Conservation (phyloP, 2,113 vertebrate species). For the Pygathrix nemaeus region DNA sequence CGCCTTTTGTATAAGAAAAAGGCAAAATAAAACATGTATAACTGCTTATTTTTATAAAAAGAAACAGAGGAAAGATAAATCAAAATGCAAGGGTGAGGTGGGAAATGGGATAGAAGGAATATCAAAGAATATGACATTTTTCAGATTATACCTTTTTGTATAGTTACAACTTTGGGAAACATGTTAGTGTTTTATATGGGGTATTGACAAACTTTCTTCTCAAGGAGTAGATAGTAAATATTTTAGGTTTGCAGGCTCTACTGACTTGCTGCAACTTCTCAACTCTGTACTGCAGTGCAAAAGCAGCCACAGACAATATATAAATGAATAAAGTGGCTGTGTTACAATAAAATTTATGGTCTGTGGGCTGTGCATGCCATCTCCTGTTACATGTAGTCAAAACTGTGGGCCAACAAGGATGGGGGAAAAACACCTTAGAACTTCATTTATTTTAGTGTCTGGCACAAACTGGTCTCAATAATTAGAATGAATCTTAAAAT, state of each 20-base stretch:
- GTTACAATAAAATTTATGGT: background rate
- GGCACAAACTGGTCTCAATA: background rate
- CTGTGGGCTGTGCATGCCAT: background rate
- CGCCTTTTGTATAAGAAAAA: conserved; percentile 9
- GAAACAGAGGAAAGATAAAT: no score
- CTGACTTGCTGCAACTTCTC: background rate
- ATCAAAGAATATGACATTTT: no score
- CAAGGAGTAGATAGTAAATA: background rate
- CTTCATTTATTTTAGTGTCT: background rate
- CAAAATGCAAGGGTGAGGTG: no score
- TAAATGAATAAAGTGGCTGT: background rate
- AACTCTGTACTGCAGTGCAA: background rate
- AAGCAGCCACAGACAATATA: background rate
- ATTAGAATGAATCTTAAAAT: background rate
- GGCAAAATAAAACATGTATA: background rate
- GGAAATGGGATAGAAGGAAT: no score
- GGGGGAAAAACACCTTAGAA: background rate
- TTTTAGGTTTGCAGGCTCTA: background rate
- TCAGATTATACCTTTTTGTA: no score
- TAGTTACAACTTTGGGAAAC: no score
- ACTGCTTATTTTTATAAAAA: no score
- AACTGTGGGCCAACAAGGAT: background rate
- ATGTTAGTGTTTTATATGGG: background rate
- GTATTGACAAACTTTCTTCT: background rate
- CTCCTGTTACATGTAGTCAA: background rate